phyloP scores from a whole-genome alignment of 2,888 invertebrate genomes.

The Athripsodes cinereus region DNA sequence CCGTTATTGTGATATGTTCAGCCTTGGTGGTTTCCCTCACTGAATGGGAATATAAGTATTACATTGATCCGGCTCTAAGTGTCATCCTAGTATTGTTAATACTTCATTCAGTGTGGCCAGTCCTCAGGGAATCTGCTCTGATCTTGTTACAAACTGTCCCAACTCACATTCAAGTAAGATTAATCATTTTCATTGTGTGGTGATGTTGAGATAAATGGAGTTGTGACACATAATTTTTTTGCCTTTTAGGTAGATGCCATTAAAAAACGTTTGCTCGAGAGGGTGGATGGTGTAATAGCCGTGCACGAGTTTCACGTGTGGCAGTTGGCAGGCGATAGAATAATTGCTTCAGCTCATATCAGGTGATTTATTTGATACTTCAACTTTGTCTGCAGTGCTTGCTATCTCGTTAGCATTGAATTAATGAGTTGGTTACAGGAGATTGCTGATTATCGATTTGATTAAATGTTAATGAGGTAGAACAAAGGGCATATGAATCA shows the following conservation, averaged over 20 bases:
- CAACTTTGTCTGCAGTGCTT: background rate
- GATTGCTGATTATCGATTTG: too few relatives aligned
- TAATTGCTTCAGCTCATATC: constrained; percentile 96
- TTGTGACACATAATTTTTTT: too few relatives aligned
- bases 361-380: constrained; percentile 49
- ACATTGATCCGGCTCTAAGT: constrained; percentile 93
- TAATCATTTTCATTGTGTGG: too few relatives aligned
- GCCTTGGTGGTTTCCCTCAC: constrained; percentile 75
- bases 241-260: constrained; percentile 73
- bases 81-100: constrained; percentile 83
- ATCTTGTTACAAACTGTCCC: constrained; percentile 98
- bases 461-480: too few relatives aligned
- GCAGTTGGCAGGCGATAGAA: constrained; percentile 94
- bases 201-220: too few relatives aligned
- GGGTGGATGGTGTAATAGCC: constrained; percentile 90
- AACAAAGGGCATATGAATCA: too few relatives aligned
- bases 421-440: too few relatives aligned
- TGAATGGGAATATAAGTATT: constrained; percentile 73
- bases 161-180: constrained; percentile 78
- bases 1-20: constrained; percentile 84
- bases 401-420: too few relatives aligned
- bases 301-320: constrained; percentile 98
- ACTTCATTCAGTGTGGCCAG: constrained; percentile 84
- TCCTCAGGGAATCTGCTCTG: constrained; percentile 87
- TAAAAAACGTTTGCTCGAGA: constrained; percentile 76